These are phyloP conservation scores for Thereva nobilitata DNA, from an alignment of 2,888 invertebrate species.

Conservation along the genomic window DNA sequence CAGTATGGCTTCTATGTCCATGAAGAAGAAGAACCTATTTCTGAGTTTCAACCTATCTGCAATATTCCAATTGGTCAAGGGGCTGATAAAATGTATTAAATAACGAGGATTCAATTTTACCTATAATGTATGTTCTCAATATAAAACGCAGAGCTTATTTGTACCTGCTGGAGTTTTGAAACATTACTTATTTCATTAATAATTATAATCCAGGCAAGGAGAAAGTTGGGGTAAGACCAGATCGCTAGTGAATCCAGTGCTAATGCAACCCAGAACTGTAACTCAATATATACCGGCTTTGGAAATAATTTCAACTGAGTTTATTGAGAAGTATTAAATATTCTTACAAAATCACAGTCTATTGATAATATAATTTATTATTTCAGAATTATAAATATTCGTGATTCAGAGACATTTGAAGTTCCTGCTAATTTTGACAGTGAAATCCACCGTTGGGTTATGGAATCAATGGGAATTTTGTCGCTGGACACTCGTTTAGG, in stretches of 20 bases:
- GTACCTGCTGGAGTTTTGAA: too few relatives aligned
- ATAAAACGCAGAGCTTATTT: too few relatives aligned
- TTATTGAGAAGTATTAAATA: constrained; percentile 47
- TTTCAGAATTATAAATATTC: constrained; percentile 46
- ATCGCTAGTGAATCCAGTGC: constrained; percentile 59
- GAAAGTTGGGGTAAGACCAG: constrained; percentile 69
- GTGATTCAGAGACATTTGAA: constrained; percentile 44
- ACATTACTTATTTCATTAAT: too few relatives aligned
- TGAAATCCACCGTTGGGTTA: constrained; percentile 63
- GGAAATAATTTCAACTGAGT: constrained; percentile 50
- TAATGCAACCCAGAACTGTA: constrained; percentile 52
- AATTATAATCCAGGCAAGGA: constrained; percentile 60
- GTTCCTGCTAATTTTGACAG: constrained; percentile 57
- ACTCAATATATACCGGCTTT: constrained; percentile 48
- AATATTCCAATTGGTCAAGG: too few relatives aligned
- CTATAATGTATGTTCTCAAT: too few relatives aligned
- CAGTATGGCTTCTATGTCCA: too few relatives aligned
- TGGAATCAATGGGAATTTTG: constrained; percentile 60
- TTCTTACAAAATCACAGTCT: neutral
- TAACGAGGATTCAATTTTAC: too few relatives aligned
- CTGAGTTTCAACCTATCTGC: too few relatives aligned
- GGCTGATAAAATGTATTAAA: too few relatives aligned
- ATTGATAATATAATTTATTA: neutral
- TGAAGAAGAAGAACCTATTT: too few relatives aligned
- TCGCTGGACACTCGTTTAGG: constrained; percentile 55